Base-by-base conservation (phyloP, 2,797 vertebrate genomes). In the Poecile montanus region DNA sequence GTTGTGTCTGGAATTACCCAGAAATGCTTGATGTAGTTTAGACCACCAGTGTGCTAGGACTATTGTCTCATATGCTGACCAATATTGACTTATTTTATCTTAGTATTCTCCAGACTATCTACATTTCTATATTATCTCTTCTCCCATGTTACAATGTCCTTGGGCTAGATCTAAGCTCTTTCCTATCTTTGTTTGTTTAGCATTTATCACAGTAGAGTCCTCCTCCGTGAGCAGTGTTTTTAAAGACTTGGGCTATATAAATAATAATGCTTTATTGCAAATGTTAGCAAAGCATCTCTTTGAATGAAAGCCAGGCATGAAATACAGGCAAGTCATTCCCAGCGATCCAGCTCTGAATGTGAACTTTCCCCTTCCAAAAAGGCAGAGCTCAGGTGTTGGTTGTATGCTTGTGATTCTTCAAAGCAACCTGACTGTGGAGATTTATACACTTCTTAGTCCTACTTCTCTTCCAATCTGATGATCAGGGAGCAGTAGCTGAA, bases 71-170 rank as follows among this genome's bases (percentile, higher is more conserved):
- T 83, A 61, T 3, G 19, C 53, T 81, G 82, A 83, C 40, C 4
- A 10, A 44, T 91, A 81, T 13, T 75, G 63, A 87, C 23, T 82
- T 74, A 21, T 62, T 92, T 88, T 86, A 73, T 60, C 56, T 91
- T 79, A 38, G 44, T 50, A 57, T 79, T 89, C 53, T 93, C 44
- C 34, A 80, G 56, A 48, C 26, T 32, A 21, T 56, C 87, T 63
- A 18, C 8, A 45, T 82, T 93, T 95, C n/a, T 89, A 23, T 84
- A 62, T 70, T 92, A 94, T 67, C 81, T n/a, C 48, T 82, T 87
- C 23, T 80, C n/a, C 17, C 42, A 50, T 0, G 0, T 71, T 94
- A 74, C 32, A 74, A 57, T 80, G 79, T 74, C 58, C 42, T 79
- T 81, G 65, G 47, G 70, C 45, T 88, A 71, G 40, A 85, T 73